Percentiles rank a stretch among this genome's conserved stretches.
Conservation (phyloP, 2,888 invertebrate genomes). For the Ariolimax columbianus region DNA sequence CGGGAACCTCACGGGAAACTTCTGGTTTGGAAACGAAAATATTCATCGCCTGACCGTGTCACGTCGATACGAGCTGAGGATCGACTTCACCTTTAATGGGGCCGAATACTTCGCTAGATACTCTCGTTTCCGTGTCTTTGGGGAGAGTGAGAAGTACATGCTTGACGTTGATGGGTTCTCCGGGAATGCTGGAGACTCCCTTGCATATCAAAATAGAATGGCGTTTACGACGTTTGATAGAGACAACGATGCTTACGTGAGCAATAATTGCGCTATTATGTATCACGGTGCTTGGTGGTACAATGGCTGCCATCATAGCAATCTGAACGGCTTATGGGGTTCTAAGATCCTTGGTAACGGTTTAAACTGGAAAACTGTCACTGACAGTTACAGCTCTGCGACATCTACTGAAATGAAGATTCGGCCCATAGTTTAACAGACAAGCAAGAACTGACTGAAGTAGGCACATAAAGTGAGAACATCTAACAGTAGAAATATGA, state of each 20-base stretch:
- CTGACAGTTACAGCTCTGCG: not conserved
- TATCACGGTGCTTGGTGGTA: conserved; percentile 25
- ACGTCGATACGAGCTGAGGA: conserved; percentile 32
- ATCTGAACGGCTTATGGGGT: conserved; percentile 17
- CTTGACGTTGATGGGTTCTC: conserved; percentile 68
- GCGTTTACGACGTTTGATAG: conserved; percentile 72
- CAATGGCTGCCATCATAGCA: not conserved
- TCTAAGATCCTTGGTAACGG: not conserved
- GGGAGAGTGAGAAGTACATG: conserved; percentile 67
- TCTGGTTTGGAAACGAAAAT: conserved; percentile 36
- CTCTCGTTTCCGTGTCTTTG: conserved; percentile 58
- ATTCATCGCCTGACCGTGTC: conserved; percentile 9
- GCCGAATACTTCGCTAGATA: not conserved
- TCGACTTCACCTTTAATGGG: conserved; percentile 7
- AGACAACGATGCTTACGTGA: not conserved
- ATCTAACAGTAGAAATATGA: too few species aligned
- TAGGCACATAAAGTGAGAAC: too few species aligned
- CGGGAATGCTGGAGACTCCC: conserved; percentile 74
- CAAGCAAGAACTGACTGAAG: too few species aligned
- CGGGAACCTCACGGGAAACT: conserved; percentile 18
- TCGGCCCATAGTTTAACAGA: conserved; percentile 6
- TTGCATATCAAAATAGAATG: conserved; percentile 75
- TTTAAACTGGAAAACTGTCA: not conserved
- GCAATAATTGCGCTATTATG: not conserved
- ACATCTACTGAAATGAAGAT: conserved; percentile 12